phyloP scores from a whole-genome alignment of 2,888 invertebrate species.

The Augochlorella aurata region DNA sequence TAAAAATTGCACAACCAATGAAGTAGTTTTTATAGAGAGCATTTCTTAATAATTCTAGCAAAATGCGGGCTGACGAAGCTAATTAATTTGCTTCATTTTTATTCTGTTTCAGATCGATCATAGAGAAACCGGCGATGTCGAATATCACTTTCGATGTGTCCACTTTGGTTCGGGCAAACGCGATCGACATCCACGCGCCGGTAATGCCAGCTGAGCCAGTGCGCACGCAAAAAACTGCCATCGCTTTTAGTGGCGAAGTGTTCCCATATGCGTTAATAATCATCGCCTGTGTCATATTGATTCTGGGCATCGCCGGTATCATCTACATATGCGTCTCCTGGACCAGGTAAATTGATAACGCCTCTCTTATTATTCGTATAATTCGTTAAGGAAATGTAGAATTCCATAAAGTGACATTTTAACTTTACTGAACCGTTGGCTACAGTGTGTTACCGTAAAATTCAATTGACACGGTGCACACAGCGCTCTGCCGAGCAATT shows the following conservation, averaged over 20 bases:
- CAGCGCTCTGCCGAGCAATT: neutral
- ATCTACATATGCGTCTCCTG: constrained; percentile 96
- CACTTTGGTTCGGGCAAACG: constrained; percentile 87
- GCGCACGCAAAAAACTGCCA: constrained; percentile 83
- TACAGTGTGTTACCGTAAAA: neutral
- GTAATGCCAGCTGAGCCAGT: constrained; percentile 82
- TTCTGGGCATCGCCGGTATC: constrained; percentile 93
- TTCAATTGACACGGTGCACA: neutral
- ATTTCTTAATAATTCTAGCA: too few relatives aligned
- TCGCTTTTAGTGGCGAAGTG: constrained; percentile 86
- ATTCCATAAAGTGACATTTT: neutral
- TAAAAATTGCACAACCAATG: neutral
- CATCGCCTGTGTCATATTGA: constrained; percentile 93
- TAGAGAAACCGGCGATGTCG: constrained; percentile 86
- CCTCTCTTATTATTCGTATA: neutral
- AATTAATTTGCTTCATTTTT: neutral
- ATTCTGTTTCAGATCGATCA: constrained; percentile 82
- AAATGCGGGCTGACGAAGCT: too few relatives aligned
- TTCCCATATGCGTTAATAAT: constrained; percentile 95
- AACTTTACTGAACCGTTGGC: neutral
- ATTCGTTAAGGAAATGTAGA: neutral
- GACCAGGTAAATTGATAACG: constrained; percentile 88
- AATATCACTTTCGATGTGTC: constrained; percentile 88
- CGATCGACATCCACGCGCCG: constrained; percentile 86
- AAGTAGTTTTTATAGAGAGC: too few relatives aligned